Conservation (phyloP, 2,888 invertebrate genomes). For the Meiosimyza decipiens region DNA sequence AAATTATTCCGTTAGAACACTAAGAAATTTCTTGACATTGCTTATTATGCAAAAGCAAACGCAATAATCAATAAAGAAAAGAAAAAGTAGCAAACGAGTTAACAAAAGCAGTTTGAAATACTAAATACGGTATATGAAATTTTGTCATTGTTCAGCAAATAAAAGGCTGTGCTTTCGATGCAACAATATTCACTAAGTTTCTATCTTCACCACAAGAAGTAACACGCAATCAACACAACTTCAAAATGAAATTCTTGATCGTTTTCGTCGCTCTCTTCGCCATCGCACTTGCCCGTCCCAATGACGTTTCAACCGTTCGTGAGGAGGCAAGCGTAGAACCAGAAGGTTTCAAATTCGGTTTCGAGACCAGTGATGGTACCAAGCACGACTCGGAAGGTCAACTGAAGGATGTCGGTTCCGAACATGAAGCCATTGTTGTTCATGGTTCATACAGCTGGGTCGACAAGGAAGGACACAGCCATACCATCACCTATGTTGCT, state of each 20-base stretch:
- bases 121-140: too few relatives aligned
- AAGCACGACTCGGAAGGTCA: conserved; percentile 68
- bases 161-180: not conserved
- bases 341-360: conserved; percentile 71
- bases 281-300: conserved; percentile 50
- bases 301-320: conserved; percentile 54
- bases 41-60: too few relatives aligned
- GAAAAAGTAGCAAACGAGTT: too few relatives aligned
- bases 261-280: conserved; percentile 54
- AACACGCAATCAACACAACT: not conserved
- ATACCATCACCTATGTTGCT: conserved; percentile 68
- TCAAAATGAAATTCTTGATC: conserved; percentile 46
- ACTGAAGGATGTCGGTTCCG: conserved; percentile 68
- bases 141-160: not conserved
- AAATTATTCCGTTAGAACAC: too few relatives aligned
- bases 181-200: conserved; percentile 27
- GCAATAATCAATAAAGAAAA: too few relatives aligned
- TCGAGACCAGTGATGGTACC: conserved; percentile 68
- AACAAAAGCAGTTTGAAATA: too few relatives aligned
- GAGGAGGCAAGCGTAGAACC: conserved; percentile 69
- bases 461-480: conserved; percentile 70
- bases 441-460: conserved; percentile 68
- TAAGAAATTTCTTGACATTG: too few relatives aligned
- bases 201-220: conserved; percentile 17
- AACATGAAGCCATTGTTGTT: conserved; percentile 67